phyloP scores from a whole-genome alignment of 2,888 invertebrate genomes.

The Xestoiulus laeticollis region DNA sequence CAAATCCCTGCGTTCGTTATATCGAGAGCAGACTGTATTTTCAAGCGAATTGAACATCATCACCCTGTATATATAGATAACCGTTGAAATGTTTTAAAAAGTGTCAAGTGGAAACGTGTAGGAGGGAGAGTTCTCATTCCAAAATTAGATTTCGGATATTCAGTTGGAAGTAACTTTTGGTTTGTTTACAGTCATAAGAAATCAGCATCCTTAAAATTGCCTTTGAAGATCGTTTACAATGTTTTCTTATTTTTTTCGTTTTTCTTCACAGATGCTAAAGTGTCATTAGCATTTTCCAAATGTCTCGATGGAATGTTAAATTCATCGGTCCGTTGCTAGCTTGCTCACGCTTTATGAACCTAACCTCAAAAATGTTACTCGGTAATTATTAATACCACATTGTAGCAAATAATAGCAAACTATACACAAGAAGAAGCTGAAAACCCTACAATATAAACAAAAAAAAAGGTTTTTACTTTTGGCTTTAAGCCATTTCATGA shows the following conservation, averaged over 20 bases:
- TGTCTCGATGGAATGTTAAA: background rate
- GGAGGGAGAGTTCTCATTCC: background rate
- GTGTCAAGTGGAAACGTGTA: background rate
- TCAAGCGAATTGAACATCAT: background rate
- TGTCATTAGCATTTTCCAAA: background rate
- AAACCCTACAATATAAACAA: too few species aligned
- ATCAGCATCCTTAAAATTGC: background rate
- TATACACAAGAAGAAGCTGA: too few species aligned
- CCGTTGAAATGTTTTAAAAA: background rate
- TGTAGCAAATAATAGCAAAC: background rate
- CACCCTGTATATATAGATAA: background rate
- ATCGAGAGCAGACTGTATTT: too few species aligned
- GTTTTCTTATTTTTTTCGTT: background rate
- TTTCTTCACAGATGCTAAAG: background rate
- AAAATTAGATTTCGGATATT: background rate
- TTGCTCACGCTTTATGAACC: background rate
- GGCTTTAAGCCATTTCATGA: background rate
- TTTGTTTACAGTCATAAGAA: conserved; percentile 13
- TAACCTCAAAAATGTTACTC: background rate
- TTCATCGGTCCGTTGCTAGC: background rate
- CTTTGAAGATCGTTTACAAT: background rate
- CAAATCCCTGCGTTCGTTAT: too few species aligned
- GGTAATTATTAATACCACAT: background rate
- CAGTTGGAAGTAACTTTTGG: background rate
- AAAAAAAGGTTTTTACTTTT: background rate